A percentile compares a stretch with the other conserved stretches of the same genome.
These are phyloP conservation scores for Bombylius major DNA, from an alignment of 2,888 invertebrate genomes.

Conservation along the genomic window DNA sequence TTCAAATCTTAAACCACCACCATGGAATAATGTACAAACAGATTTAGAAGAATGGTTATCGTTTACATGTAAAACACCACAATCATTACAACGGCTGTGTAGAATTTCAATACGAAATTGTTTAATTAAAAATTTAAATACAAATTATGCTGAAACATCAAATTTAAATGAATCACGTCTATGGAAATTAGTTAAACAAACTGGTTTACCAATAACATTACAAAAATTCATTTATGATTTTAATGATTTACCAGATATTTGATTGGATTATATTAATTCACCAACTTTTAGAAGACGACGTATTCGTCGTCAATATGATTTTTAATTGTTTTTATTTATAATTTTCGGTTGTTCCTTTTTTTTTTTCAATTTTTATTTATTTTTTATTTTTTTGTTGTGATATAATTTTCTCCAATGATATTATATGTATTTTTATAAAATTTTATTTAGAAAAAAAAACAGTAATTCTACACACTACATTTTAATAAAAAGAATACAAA, in stretches of 20 bases:
- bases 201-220: constrained; percentile 26
- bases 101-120: constrained; percentile 27
- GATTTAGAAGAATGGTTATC: constrained; percentile 17
- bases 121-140: constrained; percentile 21
- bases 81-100: constrained; percentile 25
- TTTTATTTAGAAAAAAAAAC: too few species aligned
- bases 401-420: too few species aligned
- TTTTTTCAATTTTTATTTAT: too few species aligned
- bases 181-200: constrained; percentile 24
- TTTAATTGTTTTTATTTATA: neutral
- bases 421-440: too few species aligned
- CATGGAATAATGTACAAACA: constrained; percentile 9
- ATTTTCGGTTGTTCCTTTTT: neutral
- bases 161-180: constrained; percentile 24
- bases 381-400: too few species aligned
- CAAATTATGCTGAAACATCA: constrained; percentile 22
- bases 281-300: neutral
- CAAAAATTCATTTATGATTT: constrained; percentile 28
- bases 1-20: constrained; percentile 10
- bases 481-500: too few species aligned
- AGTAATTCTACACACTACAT: too few species aligned
- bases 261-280: neutral
- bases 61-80: constrained; percentile 21
- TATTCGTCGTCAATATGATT: neutral
- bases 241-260: constrained; percentile 23